phyloP scores from a whole-genome alignment of 1,140 invertebrate species.

The Drosophila rufa region DNA sequence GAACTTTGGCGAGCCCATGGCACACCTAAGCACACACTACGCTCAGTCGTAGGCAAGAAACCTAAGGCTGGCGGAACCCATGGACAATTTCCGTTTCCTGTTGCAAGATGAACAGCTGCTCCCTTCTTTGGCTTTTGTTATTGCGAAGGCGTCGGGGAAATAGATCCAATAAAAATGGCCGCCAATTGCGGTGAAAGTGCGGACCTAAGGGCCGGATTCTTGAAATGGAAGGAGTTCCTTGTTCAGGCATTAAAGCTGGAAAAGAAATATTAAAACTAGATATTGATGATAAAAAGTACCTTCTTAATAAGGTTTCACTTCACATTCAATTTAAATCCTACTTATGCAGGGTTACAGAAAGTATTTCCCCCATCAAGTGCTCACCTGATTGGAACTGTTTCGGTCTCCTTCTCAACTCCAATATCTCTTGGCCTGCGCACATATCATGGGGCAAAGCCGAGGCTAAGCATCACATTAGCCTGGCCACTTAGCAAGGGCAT shows the following conservation, averaged over 20 bases:
- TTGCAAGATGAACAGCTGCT: slow-evolving; percentile 71
- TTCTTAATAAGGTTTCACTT: no score
- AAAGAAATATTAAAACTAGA: neutral
- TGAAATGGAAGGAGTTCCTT: neutral
- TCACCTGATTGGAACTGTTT: slow-evolving; percentile 23
- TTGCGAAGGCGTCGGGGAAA: slow-evolving; percentile 49
- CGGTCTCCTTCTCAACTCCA: slow-evolving; percentile 7
- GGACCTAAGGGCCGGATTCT: neutral
- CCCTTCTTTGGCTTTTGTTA: slow-evolving; percentile 18
- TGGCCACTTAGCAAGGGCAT: slow-evolving; percentile 56
- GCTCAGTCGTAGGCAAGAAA: slow-evolving; percentile 13
- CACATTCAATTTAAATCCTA: neutral
- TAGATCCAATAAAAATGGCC: slow-evolving; percentile 63
- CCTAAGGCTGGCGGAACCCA: slow-evolving; percentile 52
- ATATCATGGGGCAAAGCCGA: slow-evolving; percentile 55
- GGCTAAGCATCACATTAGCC: slow-evolving; percentile 63
- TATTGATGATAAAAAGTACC: neutral
- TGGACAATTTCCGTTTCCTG: slow-evolving; percentile 80
- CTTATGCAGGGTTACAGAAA: neutral
- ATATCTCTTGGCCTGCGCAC: slow-evolving; percentile 31
- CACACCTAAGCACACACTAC: slow-evolving; percentile 24
- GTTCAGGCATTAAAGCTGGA: no score
- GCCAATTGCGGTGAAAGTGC: slow-evolving; percentile 40
- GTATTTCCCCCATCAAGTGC: slow-evolving; percentile 7
- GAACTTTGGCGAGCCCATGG: slow-evolving; percentile 45